Percentiles rank a stretch among this genome's conserved stretches.
phyloP scores from a whole-genome alignment of 1,140 invertebrate genomes.

The Caerostris darwini region DNA sequence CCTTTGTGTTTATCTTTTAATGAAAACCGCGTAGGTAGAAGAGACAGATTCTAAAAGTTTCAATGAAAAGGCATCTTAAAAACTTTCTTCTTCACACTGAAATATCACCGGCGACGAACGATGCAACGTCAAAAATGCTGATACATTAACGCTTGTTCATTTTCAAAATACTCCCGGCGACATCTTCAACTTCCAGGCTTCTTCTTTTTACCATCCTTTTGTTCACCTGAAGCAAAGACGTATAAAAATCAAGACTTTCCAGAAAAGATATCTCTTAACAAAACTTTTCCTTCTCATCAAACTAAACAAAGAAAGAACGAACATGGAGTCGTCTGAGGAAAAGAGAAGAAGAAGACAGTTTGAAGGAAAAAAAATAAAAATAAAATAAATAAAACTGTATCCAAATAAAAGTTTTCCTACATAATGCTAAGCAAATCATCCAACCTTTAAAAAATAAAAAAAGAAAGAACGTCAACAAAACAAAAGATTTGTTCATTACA shows the following conservation, averaged over 20 bases:
- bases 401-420: constrained; percentile 46
- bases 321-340: too few relatives aligned
- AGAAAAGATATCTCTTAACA: constrained; percentile 64
- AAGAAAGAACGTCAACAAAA: constrained; percentile 32
- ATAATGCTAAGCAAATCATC: constrained; percentile 63
- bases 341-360: not conserved
- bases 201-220: constrained; percentile 2
- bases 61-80: not conserved
- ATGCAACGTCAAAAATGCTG: constrained; percentile 12
- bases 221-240: constrained; percentile 18
- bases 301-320: constrained; percentile 39
- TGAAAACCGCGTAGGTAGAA: not conserved
- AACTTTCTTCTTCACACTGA: not conserved
- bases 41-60: not conserved
- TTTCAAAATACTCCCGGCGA: constrained; percentile 6
- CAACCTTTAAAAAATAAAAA: constrained; percentile 45
- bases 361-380: not conserved
- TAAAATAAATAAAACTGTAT: not conserved
- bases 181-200: not conserved
- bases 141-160: constrained; percentile 31
- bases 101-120: not conserved
- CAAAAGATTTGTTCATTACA: constrained; percentile 54
- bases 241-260: constrained; percentile 24
- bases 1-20: not conserved
- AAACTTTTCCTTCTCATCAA: constrained; percentile 55